phyloP scores from a whole-genome alignment of 2,113 vertebrate species.

The Numenius arquata region DNA sequence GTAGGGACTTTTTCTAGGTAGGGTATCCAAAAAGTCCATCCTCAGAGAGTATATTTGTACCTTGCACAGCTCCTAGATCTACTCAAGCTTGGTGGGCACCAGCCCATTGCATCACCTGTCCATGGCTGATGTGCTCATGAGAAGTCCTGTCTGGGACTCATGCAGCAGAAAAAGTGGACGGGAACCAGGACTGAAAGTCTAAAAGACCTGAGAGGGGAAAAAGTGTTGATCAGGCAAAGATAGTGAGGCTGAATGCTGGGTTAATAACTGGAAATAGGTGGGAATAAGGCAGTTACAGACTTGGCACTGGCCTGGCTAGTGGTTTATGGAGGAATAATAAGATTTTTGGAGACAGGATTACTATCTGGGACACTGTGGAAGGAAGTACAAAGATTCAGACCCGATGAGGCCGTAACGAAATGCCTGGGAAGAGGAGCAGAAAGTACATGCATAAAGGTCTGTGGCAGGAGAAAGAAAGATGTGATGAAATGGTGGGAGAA shows the following conservation, averaged over 20 bases:
- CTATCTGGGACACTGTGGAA: background rate
- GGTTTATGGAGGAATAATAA: background rate
- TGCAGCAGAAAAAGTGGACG: background rate
- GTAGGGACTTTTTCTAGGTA: background rate
- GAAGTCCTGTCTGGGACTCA: background rate
- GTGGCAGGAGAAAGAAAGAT: background rate
- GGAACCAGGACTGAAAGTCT: too few species aligned
- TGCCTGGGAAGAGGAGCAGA: background rate
- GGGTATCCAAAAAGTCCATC: background rate
- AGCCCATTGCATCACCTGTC: background rate
- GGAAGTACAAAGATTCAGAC: background rate
- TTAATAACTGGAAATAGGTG: background rate
- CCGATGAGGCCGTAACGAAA: background rate
- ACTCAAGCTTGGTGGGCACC: too few species aligned
- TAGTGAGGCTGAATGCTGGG: background rate
- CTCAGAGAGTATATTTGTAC: background rate
- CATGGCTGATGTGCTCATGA: background rate
- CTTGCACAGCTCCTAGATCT: background rate
- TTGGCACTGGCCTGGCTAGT: rapidly evolving
- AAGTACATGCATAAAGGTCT: background rate
- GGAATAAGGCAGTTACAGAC: background rate
- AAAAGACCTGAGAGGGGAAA: background rate
- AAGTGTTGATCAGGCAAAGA: background rate
- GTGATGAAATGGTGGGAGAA: background rate
- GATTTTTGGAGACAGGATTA: background rate